Evolutionary conservation across 1,140 invertebrate species (phyloP), one percentile per base, ranked within the genome.

Genomic region (Monochamus saltuarius): DNA sequence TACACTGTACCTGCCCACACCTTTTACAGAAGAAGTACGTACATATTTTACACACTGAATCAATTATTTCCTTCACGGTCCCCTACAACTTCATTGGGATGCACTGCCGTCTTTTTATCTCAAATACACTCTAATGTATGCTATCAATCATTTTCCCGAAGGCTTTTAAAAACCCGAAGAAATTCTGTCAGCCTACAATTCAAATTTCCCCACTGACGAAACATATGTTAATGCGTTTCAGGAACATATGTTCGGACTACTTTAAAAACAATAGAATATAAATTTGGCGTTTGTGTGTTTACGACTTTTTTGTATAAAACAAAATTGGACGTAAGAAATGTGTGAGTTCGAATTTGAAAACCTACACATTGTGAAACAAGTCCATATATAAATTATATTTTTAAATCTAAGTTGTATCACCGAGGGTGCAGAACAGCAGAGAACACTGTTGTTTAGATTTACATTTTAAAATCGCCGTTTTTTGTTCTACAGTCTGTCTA

Each of bases 331-430:
- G 22, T 35, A 47, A 13, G 45, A 17, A 22, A 47, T 16, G 10
- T 13, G 17, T 13, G 14, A 11, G 35, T 51, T 13, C 13, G 11
- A n/a, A 7, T 8, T 2, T 51, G 14, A 9, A 16, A 36, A 16
- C n/a, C 49, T 35, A 34, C 13, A 2, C 49, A 36, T 38, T 13
- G n/a, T 51, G 19, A 14, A 13, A 14, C 10, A n/a, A n/a, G n/a
- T n/a, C 22, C 22, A 29, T 29, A 29, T 36, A 37, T 51, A 51
- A 51, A 51, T 51, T 51, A 51, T 51, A 51, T 51, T 51, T 51
- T 51, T 14, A 51, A 13, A 51, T 51, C 36, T 22, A 36, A n/a
- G 16, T 35, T 34, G 11, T 13, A 7, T 38, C 14, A 7, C 14
- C 14, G n/a, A 34, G 8, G 34, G 29, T 36, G 49, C 13, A 47